Percentiles rank a stretch among this genome's conserved stretches.
These are phyloP conservation scores for Phasianus colchicus DNA, from an alignment of 2,113 vertebrate species.

Conservation along the genomic window DNA sequence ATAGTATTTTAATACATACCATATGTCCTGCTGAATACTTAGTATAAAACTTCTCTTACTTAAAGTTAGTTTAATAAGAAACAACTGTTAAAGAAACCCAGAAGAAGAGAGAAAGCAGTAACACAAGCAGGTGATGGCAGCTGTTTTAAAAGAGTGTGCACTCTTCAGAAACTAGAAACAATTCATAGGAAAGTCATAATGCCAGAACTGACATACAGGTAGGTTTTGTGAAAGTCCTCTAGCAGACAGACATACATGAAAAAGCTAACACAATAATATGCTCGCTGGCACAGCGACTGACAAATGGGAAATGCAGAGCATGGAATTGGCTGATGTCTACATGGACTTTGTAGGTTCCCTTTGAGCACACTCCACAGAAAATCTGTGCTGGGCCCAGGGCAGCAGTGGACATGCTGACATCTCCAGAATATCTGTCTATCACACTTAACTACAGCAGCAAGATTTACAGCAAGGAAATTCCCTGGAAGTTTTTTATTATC, in stretches of 20 bases:
- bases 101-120: neutral
- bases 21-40: neutral
- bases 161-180: neutral
- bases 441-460: neutral
- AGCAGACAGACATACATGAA: neutral
- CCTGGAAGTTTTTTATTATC: neutral
- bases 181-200: neutral
- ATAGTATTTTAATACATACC: neutral
- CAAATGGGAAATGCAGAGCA: neutral
- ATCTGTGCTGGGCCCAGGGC: neutral
- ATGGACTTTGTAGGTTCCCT: neutral
- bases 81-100: neutral
- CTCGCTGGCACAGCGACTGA: neutral
- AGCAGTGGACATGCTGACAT: neutral
- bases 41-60: neutral
- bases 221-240: neutral
- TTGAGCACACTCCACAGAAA: neutral
- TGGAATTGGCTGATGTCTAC: neutral
- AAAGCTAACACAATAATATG: neutral
- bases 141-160: neutral
- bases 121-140: neutral
- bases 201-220: neutral
- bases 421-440: neutral
- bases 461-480: neutral
- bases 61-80: neutral